These are phyloP conservation scores for Adelognathus sp. DNA, from an alignment of 2,888 invertebrate genomes.

Conservation along the genomic window DNA sequence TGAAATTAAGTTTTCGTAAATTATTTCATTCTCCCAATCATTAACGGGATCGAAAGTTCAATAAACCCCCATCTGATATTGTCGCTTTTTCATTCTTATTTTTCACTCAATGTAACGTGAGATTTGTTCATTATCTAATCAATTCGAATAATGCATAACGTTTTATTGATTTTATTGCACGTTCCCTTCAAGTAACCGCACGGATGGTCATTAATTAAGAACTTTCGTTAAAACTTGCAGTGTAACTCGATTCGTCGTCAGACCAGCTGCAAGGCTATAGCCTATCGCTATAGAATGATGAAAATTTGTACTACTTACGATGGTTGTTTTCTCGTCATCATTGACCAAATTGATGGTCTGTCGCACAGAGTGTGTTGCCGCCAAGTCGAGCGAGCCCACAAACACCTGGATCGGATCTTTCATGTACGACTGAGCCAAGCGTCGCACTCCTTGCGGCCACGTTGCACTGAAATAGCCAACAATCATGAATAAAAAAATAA, in stretches of 20 bases:
- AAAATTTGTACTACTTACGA: conserved; percentile 79
- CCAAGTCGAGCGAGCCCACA: conserved; percentile 93
- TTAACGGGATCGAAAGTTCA: no score
- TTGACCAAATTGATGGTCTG: conserved; percentile 90
- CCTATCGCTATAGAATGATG: no score
- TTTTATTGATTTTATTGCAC: no score
- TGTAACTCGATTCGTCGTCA: no score
- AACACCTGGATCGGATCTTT: conserved; percentile 94
- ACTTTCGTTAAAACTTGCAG: no score
- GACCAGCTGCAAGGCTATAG: neutral
- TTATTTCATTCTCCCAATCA: no score
- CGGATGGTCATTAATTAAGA: no score
- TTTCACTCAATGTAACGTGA: no score
- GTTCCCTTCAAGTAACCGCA: no score
- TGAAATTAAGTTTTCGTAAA: neutral
- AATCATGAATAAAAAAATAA: neutral
- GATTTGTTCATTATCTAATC: no score
- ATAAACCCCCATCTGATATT: no score
- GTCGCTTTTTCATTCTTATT: no score
- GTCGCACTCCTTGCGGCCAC: conserved; percentile 94
- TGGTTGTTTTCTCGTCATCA: conserved; percentile 87
- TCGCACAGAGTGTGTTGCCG: conserved; percentile 93
- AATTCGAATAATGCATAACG: neutral
- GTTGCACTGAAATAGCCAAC: conserved; percentile 87
- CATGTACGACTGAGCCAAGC: conserved; percentile 93